These are phyloP conservation scores for Danaus melanippus DNA, from an alignment of 1,140 invertebrate genomes.

Conservation along the genomic window DNA sequence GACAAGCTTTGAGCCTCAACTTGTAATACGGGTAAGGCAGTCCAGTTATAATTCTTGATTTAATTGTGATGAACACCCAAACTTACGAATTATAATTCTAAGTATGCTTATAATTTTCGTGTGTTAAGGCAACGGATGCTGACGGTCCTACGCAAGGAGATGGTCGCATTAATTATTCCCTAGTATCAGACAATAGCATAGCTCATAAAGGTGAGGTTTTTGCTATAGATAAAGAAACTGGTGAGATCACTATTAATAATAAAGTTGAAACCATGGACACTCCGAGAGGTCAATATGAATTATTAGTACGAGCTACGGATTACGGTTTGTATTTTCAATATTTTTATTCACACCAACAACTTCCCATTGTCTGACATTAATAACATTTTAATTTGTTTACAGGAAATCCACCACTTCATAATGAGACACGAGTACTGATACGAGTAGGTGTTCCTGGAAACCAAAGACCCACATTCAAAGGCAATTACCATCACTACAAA, in stretches of 20 bases:
- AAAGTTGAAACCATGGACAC: slow-evolving; percentile 80
- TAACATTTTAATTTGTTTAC: slow-evolving; percentile 4
- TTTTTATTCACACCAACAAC: background rate
- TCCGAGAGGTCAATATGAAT: slow-evolving; percentile 80
- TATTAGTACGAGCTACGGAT: slow-evolving; percentile 81
- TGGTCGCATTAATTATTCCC: slow-evolving; percentile 77
- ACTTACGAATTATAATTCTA: slow-evolving; percentile 9
- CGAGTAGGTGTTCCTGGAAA: slow-evolving; percentile 84
- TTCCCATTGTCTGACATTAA: background rate
- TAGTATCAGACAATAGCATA: slow-evolving; percentile 80
- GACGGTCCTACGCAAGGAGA: slow-evolving; percentile 81
- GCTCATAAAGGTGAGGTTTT: slow-evolving; percentile 72
- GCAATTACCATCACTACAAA: slow-evolving; percentile 75
- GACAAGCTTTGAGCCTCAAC: slow-evolving; percentile 81
- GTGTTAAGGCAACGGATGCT: slow-evolving; percentile 75
- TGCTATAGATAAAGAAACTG: slow-evolving; percentile 77
- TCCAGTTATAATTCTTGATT: slow-evolving; percentile 6
- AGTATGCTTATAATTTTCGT: slow-evolving; percentile 10
- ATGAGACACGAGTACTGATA: slow-evolving; percentile 77
- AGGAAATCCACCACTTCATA: slow-evolving; percentile 75
- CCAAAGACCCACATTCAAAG: slow-evolving; percentile 82
- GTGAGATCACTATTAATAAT: slow-evolving; percentile 78
- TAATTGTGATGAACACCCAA: slow-evolving; percentile 1
- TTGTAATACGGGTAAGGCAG: slow-evolving; percentile 74
- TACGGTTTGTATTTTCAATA: slow-evolving; percentile 62